A percentile compares a stretch with the other conserved stretches of the same genome.
Conservation (phyloP, 1,140 invertebrate genomes). For the Drosophila pallidifrons region DNA sequence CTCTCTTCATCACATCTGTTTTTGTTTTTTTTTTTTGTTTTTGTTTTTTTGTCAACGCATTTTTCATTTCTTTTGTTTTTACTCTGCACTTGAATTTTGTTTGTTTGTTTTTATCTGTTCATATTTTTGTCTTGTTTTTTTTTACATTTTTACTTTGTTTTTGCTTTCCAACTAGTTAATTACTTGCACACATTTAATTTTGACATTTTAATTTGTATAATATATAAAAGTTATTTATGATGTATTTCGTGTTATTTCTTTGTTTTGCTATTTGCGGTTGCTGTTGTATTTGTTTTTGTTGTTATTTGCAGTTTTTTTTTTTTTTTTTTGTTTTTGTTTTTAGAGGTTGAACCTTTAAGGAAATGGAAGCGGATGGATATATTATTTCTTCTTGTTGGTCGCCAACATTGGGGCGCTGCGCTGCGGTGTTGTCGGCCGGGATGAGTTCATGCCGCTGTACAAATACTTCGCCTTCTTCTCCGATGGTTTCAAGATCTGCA, state of each 20-base stretch:
- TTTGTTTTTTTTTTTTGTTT: no score
- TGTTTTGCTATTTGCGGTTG: slow-evolving; percentile 30
- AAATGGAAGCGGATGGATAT: slow-evolving; percentile 85
- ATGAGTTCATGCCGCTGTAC: slow-evolving; percentile 94
- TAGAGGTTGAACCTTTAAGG: slow-evolving; percentile 83
- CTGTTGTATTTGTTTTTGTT: slow-evolving; percentile 32
- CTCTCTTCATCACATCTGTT: not conserved
- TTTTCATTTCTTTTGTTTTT: not conserved
- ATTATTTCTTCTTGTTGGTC: slow-evolving; percentile 92
- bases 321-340: not conserved
- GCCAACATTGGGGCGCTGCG: slow-evolving; percentile 88
- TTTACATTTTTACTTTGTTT: not conserved
- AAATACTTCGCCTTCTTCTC: slow-evolving; percentile 99
- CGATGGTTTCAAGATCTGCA: slow-evolving; percentile 98
- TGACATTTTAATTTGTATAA: slow-evolving; percentile 54
- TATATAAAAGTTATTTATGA: slow-evolving; percentile 71
- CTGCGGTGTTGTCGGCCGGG: slow-evolving; percentile 94
- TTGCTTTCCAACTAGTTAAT: slow-evolving; percentile 38
- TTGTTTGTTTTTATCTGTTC: slow-evolving; percentile 5
- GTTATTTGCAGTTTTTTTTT: slow-evolving; percentile 23
- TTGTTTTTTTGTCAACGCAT: not conserved
- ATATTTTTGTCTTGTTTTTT: slow-evolving; percentile 23
- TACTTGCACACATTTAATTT: slow-evolving; percentile 42
- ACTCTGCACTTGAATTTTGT: slow-evolving; percentile 7
- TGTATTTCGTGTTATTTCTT: slow-evolving; percentile 38